Evolutionary conservation across 2,113 vertebrate species (phyloP).

Genomic region (Eidolon helvum): DNA sequence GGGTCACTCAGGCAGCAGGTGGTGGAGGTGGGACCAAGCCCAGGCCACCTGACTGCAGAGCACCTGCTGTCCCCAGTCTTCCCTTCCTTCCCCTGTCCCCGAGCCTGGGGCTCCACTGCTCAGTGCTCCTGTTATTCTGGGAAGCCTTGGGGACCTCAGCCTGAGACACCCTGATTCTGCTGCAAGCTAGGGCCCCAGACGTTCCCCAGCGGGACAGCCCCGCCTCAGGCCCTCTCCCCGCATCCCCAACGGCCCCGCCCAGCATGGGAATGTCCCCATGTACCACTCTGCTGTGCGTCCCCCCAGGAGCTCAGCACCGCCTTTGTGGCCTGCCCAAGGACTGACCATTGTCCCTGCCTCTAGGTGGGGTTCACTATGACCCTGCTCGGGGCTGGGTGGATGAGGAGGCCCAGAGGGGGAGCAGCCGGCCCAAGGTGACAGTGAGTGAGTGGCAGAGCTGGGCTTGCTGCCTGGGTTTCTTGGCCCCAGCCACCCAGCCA

Average conservation of each 20-base stretch:
- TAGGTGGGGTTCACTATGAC: neutral
- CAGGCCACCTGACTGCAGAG: neutral
- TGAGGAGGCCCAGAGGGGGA: neutral
- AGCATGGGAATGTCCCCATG: no score
- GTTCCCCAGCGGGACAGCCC: neutral
- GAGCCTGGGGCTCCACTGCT: neutral
- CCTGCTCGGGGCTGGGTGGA: neutral
- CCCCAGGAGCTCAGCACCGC: neutral
- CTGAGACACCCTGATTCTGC: conserved; percentile 1
- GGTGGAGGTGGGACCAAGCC: neutral
- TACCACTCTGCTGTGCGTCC: neutral
- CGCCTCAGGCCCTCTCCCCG: neutral
- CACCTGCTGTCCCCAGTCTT: neutral
- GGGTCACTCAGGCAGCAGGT: neutral
- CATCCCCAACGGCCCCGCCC: neutral
- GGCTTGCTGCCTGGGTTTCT: neutral
- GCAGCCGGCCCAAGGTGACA: neutral
- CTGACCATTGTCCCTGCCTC: neutral
- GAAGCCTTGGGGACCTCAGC: neutral
- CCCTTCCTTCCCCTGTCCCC: accelerated
- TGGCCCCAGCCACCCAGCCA: neutral
- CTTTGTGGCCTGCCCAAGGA: neutral
- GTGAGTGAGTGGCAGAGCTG: neutral
- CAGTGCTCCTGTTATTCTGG: neutral
- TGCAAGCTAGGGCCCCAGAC: neutral